These are phyloP conservation scores for Fratercula arctica DNA, from an alignment of 2,797 vertebrate genomes.

Conservation along the genomic window DNA sequence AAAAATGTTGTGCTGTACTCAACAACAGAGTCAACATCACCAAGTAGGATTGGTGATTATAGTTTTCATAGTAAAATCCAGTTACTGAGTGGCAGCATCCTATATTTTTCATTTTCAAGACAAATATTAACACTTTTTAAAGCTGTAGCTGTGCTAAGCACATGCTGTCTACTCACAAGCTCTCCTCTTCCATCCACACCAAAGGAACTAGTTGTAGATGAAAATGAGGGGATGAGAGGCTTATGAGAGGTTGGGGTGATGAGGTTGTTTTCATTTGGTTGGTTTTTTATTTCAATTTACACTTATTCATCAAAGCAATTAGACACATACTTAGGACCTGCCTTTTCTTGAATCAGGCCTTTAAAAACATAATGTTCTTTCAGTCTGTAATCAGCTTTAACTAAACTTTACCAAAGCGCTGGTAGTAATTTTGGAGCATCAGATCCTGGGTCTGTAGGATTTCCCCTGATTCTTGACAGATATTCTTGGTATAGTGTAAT, in stretches of 20 bases:
- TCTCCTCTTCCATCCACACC: background rate
- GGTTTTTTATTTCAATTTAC: background rate
- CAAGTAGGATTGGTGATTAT: background rate
- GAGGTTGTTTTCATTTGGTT: background rate
- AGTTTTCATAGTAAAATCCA: background rate
- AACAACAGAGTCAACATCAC: background rate
- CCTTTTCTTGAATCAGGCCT: background rate
- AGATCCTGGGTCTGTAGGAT: conserved; percentile 14
- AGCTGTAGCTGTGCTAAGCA: background rate
- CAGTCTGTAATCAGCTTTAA: background rate
- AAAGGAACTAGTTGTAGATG: background rate
- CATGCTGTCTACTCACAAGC: background rate
- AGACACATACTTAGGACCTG: background rate
- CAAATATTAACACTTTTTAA: background rate
- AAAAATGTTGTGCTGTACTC: background rate
- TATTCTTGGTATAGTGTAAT: conserved; percentile 65
- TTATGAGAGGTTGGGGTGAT: background rate
- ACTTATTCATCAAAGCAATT: background rate
- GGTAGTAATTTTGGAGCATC: background rate
- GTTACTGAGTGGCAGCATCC: background rate
- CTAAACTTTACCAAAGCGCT: background rate
- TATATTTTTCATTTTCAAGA: background rate
- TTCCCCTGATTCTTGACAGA: conserved; percentile 48
- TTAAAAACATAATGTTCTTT: background rate
- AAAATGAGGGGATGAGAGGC: background rate